phyloP scores from a whole-genome alignment of 2,888 invertebrate genomes.

The Axea sp. region DNA sequence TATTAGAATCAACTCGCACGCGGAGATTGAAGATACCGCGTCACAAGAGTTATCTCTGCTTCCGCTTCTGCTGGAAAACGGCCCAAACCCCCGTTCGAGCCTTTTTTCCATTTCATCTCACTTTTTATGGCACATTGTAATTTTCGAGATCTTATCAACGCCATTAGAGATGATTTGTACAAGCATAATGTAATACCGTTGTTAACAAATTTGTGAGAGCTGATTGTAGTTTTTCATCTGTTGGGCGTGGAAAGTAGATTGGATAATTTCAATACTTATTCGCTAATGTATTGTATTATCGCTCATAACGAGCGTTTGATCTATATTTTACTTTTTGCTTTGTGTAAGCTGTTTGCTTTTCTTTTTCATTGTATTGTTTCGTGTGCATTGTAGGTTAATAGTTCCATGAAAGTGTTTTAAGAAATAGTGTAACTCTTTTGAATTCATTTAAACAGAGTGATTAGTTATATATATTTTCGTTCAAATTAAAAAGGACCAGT shows the following conservation, averaged over 20 bases:
- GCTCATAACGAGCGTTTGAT: too few relatives aligned
- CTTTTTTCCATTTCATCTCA: not conserved
- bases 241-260: conserved; percentile 12
- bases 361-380: too few relatives aligned
- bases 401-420: too few relatives aligned
- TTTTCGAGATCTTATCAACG: conserved; percentile 16
- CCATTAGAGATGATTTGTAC: conserved; percentile 28
- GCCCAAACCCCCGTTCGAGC: not conserved
- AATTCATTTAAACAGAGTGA: too few relatives aligned
- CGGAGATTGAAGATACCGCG: conserved; percentile 50
- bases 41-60: conserved; percentile 39
- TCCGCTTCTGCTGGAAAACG: conserved; percentile 38
- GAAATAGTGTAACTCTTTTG: too few relatives aligned
- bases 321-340: too few relatives aligned
- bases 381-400: too few relatives aligned
- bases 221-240: conserved; percentile 2
- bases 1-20: conserved; percentile 56
- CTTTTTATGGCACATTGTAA: conserved; percentile 34
- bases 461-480: too few relatives aligned
- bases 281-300: conserved; percentile 7
- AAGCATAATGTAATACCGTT: conserved; percentile 6
- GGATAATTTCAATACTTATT: conserved; percentile 12
- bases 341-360: too few relatives aligned
- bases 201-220: conserved; percentile 29
- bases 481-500: too few relatives aligned